Conservation (phyloP, 2,888 invertebrate genomes). For the Leptopterna dolabrata region DNA sequence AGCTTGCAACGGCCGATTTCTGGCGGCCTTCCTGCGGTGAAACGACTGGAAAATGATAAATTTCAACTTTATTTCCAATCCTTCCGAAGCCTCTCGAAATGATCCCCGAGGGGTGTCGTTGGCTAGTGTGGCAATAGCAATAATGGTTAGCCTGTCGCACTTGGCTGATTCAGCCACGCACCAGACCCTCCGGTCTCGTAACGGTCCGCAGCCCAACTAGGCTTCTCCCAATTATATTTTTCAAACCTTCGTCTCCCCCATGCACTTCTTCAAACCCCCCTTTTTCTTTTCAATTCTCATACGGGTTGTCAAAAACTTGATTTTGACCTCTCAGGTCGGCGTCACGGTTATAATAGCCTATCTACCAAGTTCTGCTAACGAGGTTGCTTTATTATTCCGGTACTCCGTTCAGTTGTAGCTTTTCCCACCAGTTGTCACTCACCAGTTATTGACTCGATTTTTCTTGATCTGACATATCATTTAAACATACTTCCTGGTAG, state of each 20-base stretch:
- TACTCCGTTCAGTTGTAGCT: background rate
- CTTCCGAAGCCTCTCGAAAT: background rate
- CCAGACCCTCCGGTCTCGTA: constrained; percentile 30
- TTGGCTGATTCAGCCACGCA: constrained; percentile 27
- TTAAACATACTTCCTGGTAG: too few species aligned
- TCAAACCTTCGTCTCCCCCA: constrained; percentile 12
- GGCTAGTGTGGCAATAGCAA: constrained; percentile 19
- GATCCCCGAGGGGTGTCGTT: constrained; percentile 9
- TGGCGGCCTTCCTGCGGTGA: background rate
- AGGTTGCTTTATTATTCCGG: background rate
- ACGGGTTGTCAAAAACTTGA: background rate
- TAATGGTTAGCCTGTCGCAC: constrained; percentile 31
- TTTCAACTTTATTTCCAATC: background rate
- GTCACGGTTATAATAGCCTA: background rate
- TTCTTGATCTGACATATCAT: too few species aligned
- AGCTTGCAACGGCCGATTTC: too few species aligned
- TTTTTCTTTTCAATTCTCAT: background rate
- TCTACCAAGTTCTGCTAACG: background rate
- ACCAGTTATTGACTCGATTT: background rate
- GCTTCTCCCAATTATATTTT: constrained; percentile 48
- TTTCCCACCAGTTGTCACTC: background rate
- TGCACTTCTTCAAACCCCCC: background rate
- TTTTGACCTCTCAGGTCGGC: background rate
- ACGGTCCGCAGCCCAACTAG: constrained; percentile 51
- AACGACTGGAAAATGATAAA: background rate